Evolutionary conservation across 2,888 invertebrate species (phyloP), one percentile per base, ranked within the genome.

Genomic region (Euclidia mi): DNA sequence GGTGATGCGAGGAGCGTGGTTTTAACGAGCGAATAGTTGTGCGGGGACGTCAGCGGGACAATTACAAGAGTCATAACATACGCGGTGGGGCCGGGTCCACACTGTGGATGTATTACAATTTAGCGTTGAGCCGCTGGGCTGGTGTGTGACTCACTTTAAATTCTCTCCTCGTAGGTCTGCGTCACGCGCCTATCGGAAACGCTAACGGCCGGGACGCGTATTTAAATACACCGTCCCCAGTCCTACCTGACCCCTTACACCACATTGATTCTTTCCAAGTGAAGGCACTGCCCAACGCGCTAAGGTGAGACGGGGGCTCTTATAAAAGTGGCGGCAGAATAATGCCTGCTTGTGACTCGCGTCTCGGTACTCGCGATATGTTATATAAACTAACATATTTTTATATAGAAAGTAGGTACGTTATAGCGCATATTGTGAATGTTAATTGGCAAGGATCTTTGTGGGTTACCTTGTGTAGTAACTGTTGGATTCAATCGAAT

Each of bases 141-240:
- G 35, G 14, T 29, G 32, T 45, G 74, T 83, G 81, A 85, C 64
- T 84, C 85, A 87, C 82, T 92, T 89, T 73, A 81, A 84, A 94
- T 92, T 90, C 93, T 82, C 71, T 71, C 64, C 78, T 73, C 85
- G 88, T 85, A 74, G 73, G 61, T 53, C 82, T 85, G 86, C 89
- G 91, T 90, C 92, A 92, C 87, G 83, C 84, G 86, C 74, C 89
- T 87, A 90, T 93, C 89, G 94, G 94, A 94, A 94, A 90, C 91
- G 83, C 85, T 87, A 90, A 91, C 90, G 86, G 84, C 89, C 79
- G 79, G 76, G 79, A 79, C 79, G 82, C 79, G 77, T 87, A 88
- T 90, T 90, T 87, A 88, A 89, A 90, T 90, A 71, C 56, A 65
- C 58, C 61, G 59, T 59, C 56, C 55, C 61, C 65, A 71, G 50